Conservation (phyloP, 2,113 vertebrate species). For the Isurus oxyrinchus region DNA sequence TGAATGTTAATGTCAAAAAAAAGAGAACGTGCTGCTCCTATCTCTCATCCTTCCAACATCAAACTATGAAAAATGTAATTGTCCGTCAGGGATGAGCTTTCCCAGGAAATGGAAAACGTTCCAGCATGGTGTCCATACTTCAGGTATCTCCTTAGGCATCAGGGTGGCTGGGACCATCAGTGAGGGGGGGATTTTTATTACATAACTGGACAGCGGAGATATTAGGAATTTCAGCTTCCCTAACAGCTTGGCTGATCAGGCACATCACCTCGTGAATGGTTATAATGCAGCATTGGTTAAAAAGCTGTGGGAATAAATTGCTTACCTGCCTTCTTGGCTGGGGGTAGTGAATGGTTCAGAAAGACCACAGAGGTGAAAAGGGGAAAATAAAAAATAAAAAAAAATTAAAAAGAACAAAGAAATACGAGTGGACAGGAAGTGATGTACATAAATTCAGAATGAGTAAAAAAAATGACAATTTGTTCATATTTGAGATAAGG, state of each 20-base stretch:
- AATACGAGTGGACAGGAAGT: not conserved
- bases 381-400: not conserved
- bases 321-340: not conserved
- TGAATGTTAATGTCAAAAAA: not conserved
- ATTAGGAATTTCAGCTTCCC: not conserved
- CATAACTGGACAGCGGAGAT: not conserved
- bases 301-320: not conserved
- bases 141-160: not conserved
- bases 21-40: not conserved
- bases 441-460: not conserved
- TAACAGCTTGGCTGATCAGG: not conserved
- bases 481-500: not conserved
- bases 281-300: not conserved
- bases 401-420: not conserved
- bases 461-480: not conserved
- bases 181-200: not conserved
- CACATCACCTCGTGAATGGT: not conserved
- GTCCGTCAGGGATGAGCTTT: not conserved
- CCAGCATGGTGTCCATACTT: not conserved
- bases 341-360: not conserved
- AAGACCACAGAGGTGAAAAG: not conserved
- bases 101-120: too few species aligned
- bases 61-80: not conserved
- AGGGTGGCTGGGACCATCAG: not conserved
- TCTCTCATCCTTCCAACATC: not conserved